phyloP scores from a whole-genome alignment of 2,797 vertebrate genomes.

The Heliangelus exortis region DNA sequence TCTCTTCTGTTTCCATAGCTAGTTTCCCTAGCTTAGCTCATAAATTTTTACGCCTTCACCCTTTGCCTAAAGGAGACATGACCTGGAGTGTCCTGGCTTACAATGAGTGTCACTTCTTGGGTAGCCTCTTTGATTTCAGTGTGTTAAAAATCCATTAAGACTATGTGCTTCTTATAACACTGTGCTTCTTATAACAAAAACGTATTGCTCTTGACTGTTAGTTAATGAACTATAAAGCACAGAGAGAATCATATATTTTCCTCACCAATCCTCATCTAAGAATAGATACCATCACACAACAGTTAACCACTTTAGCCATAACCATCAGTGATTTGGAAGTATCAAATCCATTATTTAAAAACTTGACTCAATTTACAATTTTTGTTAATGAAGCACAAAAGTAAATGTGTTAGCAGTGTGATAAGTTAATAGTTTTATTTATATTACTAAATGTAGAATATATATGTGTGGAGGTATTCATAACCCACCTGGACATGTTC shows the following conservation, averaged over 20 bases:
- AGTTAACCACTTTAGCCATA: not conserved
- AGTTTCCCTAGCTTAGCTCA: not conserved
- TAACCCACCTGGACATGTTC: no score
- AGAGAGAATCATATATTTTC: not conserved
- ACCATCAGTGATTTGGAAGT: not conserved
- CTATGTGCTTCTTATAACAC: not conserved
- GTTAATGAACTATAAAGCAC: not conserved
- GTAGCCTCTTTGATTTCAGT: not conserved
- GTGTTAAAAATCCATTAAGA: not conserved
- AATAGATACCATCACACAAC: not conserved
- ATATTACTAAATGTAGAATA: not conserved
- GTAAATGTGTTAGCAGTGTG: not conserved
- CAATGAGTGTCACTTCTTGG: not conserved
- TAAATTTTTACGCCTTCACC: slow-evolving; percentile 7
- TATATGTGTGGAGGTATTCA: not conserved
- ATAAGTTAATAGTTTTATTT: not conserved
- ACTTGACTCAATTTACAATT: not conserved
- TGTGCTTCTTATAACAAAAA: not conserved
- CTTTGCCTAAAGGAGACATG: not conserved
- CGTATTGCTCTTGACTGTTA: not conserved
- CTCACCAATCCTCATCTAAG: not conserved
- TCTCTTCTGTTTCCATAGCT: slow-evolving; percentile 18
- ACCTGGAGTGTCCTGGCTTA: not conserved
- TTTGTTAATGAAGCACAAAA: not conserved
- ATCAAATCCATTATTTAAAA: not conserved